Evolutionary conservation across 1,140 invertebrate species (phyloP), one percentile per base, ranked within the genome.

Genomic region (Theocolax elegans): DNA sequence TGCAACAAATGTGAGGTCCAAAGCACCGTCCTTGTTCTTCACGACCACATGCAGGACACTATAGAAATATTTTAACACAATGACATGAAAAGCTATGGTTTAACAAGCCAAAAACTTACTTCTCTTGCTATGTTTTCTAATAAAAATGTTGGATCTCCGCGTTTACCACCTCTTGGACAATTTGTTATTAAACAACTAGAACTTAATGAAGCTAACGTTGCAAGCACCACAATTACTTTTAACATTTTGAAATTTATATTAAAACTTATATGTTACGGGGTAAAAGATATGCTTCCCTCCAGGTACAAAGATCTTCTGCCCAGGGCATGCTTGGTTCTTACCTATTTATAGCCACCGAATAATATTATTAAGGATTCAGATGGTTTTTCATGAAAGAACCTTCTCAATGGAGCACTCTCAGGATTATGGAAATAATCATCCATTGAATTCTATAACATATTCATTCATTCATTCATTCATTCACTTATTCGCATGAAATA

Each of bases 151-250:
- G 82, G 80, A 49, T 83, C 82, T 56, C 79, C 80, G 53, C 87
- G 76, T 76, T 88, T 88, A 21, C 87, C 87, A 31, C 87, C 87
- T 67, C 84, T 77, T 9, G 87, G 87, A 76, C 87, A 88, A 76
- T 88, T 88, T 1, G 86, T 87, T 31, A 88, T 88, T 12, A 88
- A 77, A 81, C 87, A 88, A 62, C 79, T 80, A n/a, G 66, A 74
- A 74, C 72, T 76, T 1, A 80, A 15, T n/a, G 74, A 75, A 40
- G 84, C 48, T 8, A 83, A 15, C 17, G 63, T 53, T 0, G 60
- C 8, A 15, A 75, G 19, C 12, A 83, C 17, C 8, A 82, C 17
- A 31, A 65, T 35, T 21, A 67, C 10, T 46, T 73, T 75, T 19
- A 62, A 58, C 75, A 78, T 76, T 35, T 49, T 25, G 42, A 71